Evolutionary conservation across 1,140 invertebrate genomes (phyloP).

Genomic region (Bicyclus anynana): DNA sequence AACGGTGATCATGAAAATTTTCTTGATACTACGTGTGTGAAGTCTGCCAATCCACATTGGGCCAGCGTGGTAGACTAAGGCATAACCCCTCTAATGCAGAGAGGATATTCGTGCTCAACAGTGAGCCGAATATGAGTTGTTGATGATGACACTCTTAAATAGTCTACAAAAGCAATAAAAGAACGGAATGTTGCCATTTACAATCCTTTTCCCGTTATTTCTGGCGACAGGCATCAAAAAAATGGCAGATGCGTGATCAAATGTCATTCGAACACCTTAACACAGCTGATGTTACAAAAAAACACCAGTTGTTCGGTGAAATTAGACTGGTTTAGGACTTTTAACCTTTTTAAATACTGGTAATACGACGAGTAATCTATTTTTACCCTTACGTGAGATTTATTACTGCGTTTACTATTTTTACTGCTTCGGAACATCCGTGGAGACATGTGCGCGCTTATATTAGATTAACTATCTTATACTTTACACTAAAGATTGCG

Average conservation of each 20-base stretch:
- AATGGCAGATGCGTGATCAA: slow-evolving; percentile 23
- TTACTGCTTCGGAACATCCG: not conserved
- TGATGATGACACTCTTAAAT: no score
- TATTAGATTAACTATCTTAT: slow-evolving; percentile 2
- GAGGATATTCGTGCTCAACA: no score
- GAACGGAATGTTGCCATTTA: not conserved
- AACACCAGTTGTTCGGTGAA: not conserved
- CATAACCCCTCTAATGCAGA: no score
- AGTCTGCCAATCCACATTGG: no score
- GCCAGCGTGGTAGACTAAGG: no score
- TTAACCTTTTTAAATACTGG: not conserved
- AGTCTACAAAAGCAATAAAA: not conserved
- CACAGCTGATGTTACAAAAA: slow-evolving; percentile 11
- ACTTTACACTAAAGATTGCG: not conserved
- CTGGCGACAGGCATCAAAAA: slow-evolving; percentile 8
- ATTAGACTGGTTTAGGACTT: not conserved
- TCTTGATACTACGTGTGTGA: no score
- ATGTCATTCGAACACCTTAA: slow-evolving; percentile 27
- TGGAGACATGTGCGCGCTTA: not conserved
- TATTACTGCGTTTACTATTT: not conserved
- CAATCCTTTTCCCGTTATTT: not conserved
- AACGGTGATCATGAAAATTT: no score
- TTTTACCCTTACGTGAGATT: no score
- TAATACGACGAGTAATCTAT: no score
- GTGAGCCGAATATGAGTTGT: no score